These are phyloP conservation scores for Morinoia aosen DNA, from an alignment of 2,888 invertebrate species.

Conservation along the genomic window DNA sequence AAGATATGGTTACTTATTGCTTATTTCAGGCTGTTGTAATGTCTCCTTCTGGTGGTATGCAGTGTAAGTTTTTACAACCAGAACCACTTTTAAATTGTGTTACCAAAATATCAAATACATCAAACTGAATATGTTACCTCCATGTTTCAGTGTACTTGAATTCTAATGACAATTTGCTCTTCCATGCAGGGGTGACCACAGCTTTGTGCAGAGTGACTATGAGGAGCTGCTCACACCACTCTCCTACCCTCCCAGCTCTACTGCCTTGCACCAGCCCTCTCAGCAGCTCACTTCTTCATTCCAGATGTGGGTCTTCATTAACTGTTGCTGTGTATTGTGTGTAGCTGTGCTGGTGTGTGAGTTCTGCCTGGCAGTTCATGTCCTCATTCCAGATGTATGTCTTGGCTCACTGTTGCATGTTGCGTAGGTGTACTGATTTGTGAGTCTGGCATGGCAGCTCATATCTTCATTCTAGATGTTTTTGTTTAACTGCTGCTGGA, in stretches of 20 bases:
- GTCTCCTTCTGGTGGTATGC: background rate
- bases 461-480: slow-evolving; percentile 56
- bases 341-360: background rate
- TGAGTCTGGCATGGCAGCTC: slow-evolving; percentile 13
- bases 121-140: background rate
- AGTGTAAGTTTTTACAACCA: background rate
- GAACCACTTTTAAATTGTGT: background rate
- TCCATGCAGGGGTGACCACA: slow-evolving; percentile 59
- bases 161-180: background rate
- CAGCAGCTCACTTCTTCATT: slow-evolving; percentile 65
- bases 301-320: slow-evolving; percentile 55
- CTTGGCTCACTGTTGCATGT: background rate
- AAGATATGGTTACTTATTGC: background rate
- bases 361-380: slow-evolving; percentile 60
- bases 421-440: background rate
- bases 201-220: slow-evolving; percentile 60
- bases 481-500: background rate
- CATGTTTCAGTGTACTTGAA: background rate
- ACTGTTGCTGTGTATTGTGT: background rate
- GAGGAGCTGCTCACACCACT: slow-evolving; percentile 63
- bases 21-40: background rate
- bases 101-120: background rate
- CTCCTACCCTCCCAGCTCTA: slow-evolving; percentile 56
- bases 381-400: slow-evolving; percentile 54
- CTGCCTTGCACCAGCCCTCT: slow-evolving; percentile 63